Evolutionary conservation across 2,888 invertebrate species (phyloP).

Genomic region (Tipula unca): DNA sequence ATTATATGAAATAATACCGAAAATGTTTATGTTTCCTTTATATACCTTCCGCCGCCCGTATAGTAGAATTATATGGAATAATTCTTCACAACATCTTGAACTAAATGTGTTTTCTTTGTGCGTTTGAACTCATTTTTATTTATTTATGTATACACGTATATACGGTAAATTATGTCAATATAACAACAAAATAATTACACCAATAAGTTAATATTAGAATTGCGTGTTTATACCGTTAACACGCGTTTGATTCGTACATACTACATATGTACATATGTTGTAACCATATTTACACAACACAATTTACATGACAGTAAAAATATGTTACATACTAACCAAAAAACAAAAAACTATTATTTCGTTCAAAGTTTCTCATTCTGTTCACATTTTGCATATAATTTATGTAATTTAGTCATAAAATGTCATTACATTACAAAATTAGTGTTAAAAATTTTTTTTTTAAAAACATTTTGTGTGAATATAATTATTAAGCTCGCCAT

Average conservation of each 20-base stretch:
- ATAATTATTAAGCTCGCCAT: not conserved
- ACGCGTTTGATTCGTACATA: not conserved
- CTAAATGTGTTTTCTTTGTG: not conserved
- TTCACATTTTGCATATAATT: not conserved
- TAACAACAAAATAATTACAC: not conserved
- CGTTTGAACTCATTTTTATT: not conserved
- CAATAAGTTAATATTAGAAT: not conserved
- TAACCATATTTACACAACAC: not conserved
- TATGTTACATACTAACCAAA: not conserved
- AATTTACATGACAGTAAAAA: not conserved
- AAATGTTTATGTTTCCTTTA: no score
- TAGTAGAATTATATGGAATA: not conserved
- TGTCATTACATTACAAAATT: not conserved
- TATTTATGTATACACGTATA: not conserved
- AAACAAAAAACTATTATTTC: not conserved
- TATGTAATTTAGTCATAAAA: not conserved
- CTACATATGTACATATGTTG: not conserved
- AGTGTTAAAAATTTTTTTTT: not conserved
- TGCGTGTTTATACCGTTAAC: not conserved
- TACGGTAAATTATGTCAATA: not conserved
- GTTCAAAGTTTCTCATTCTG: not conserved
- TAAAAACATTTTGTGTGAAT: not conserved
- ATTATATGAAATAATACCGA: slow-evolving; percentile 18
- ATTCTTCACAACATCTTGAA: not conserved
- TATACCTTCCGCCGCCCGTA: not conserved